Evolutionary conservation across 2,888 invertebrate genomes (phyloP), one percentile per base, ranked within the genome.

Genomic region (Microplitis deprimator): DNA sequence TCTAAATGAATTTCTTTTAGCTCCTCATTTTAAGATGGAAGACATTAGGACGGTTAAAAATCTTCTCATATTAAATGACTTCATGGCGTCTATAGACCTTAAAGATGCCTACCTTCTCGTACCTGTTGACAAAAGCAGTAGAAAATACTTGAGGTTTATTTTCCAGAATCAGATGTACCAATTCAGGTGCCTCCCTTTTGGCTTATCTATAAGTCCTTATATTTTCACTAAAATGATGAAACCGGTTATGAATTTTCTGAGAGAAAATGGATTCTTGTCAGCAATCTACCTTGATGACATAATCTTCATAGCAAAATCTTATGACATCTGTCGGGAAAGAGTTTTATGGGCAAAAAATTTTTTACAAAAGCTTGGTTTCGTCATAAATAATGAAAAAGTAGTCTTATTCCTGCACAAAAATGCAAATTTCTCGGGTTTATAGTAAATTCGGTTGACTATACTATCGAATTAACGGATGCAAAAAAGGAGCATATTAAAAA

Each of bases 101-200:
- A 72, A 73, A 20, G 68, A 77, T 40, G 68, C 68, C 2, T 77
- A 77, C 39, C 73, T 65, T 62, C 61, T 50, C 10, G 70, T 77
- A 38, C 73, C 68, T 6, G 17, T 77, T 13, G 5, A 62, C 20
- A 40, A 64, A 64, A 17, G 17, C 5, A 41, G 16, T 68, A 68
- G 68, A 50, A 73, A 64, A 68, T 77, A 50, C 50, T 41, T 62
- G 3, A 73, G 68, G 61, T 73, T 77, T 38, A 10, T n/a, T 1
- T 76, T 69, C n/a, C 60, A n/a, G 16, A 39, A 65, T 40, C 39
- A 76, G 17, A 39, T 41, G 10, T 77, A 69, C 5, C 17, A 77
- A n/a, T 77, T 69, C 39, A 64, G n/a, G 17, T 73, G 68, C 20
- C 13, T 77, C 38, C 73, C 69, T 7, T 77, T 73, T 13, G 65